Percentiles rank a stretch among this genome's conserved stretches.
Evolutionary conservation across 2,797 vertebrate genomes (phyloP).

Genomic region (Gymnoscopelus microlampas): DNA sequence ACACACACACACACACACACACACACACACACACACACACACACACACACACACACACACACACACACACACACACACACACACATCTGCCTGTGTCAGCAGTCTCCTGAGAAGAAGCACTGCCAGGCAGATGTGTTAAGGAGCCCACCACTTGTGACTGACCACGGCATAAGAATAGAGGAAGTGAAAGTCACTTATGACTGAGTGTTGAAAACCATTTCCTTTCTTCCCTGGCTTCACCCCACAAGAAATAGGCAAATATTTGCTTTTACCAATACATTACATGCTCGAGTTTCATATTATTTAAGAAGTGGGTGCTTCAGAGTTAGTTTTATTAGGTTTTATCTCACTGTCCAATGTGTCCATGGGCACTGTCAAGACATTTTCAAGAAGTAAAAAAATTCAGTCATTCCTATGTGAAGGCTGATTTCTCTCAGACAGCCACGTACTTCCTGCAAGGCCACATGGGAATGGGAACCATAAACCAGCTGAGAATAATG

Average conservation of each 20-base stretch:
- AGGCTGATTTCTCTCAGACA: slow-evolving; percentile 27
- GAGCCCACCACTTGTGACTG: slow-evolving; percentile 50
- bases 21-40: not conserved
- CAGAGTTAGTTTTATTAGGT: too few species aligned
- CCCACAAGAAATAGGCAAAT: too few species aligned
- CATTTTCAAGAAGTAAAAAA: not conserved
- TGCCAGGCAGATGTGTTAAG: slow-evolving; percentile 51
- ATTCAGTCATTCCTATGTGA: slow-evolving; percentile 7
- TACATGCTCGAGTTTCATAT: too few species aligned
- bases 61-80: slow-evolving; percentile 33
- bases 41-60: slow-evolving; percentile 17
- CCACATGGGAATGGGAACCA: slow-evolving; percentile 59
- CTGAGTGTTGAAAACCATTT: not conserved
- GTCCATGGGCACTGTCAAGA: too few species aligned
- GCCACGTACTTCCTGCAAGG: slow-evolving; percentile 59
- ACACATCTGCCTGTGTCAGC: slow-evolving; percentile 52
- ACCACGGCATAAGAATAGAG: slow-evolving; percentile 33
- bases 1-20: not conserved
- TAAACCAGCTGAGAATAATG: slow-evolving; percentile 41
- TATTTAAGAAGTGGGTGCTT: too few species aligned
- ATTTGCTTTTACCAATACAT: too few species aligned
- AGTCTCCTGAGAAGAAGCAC: slow-evolving; percentile 49
- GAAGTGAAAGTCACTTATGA: slow-evolving; percentile 71
- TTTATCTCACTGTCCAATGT: too few species aligned
- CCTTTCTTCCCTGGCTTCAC: too few species aligned